Base-by-base conservation (phyloP, 2,797 vertebrate genomes). In the Centroberyx gerrardi region DNA sequence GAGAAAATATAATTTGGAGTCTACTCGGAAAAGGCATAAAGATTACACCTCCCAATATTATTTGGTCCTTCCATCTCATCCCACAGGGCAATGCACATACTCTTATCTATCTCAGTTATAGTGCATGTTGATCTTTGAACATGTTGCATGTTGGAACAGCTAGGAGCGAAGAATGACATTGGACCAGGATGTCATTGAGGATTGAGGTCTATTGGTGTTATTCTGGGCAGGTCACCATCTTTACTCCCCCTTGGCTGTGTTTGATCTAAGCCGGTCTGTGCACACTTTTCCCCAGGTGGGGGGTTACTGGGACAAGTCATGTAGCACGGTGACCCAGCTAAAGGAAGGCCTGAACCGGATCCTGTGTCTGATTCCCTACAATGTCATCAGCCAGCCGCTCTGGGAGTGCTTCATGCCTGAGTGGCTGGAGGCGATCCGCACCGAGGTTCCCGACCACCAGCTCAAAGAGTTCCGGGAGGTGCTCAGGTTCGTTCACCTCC, bases 401-500 rank as follows among this genome's bases (percentile, higher is more conserved):
- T 99, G 98, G 98, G 98, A 99, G 78, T 99, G 98, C 63, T 97
- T 99, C 68, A 99, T 99, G 98, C 98, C 98, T 0, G 98, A 99
- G 69, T 99, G 98, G 98, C 72, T 99, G 84, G 98, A 99, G 93
- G 96, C 98, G 65, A 96, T 99, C 88, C 95, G 98, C 78, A 99
- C 96, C 0, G 98, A 99, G 92, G 98, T 99, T 78, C 98, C 98
- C 0, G 97, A 98, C 88, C 94, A 93, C 65, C 98, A 99, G 22
- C 95, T 99, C 64, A 99, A 98, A 81, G 98, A 99, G 90, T 99
- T 99, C 87, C 94, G 98, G 60, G 98, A 99, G 89, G 98, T 99
- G 78, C 94, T 99, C 86, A 99, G 98, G 98, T 99, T 95, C 54
- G 27, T 60, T 22, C 27, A 17, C 5, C 49, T 44, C 18, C 13